Evolutionary conservation across 2,888 invertebrate species (phyloP).

Genomic region (Petrolisthes manimaculis): DNA sequence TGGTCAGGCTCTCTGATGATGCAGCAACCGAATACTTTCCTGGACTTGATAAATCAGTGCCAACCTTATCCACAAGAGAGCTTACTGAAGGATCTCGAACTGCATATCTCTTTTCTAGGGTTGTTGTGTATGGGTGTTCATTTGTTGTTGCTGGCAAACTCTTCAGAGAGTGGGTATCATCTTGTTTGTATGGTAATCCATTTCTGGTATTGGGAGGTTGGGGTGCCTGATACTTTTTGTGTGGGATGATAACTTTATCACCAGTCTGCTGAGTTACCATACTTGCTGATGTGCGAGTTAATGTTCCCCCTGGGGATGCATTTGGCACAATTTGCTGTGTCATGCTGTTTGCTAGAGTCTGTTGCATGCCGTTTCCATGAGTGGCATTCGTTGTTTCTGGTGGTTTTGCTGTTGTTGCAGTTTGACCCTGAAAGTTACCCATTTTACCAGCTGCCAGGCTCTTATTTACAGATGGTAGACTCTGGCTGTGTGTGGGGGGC

Average conservation of each 20-base stretch:
- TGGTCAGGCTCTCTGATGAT: background rate
- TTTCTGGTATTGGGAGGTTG: slow-evolving; percentile 36
- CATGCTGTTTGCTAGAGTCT: background rate
- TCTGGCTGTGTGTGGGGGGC: slow-evolving; percentile 56
- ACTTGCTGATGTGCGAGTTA: background rate
- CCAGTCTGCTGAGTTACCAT: background rate
- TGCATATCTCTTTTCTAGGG: background rate
- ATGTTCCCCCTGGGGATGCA: background rate
- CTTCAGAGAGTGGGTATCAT: background rate
- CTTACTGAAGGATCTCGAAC: background rate
- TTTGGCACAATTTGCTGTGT: background rate
- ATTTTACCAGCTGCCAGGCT: slow-evolving; percentile 22
- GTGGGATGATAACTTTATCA: background rate
- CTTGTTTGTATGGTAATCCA: background rate
- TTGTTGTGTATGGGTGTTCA: background rate
- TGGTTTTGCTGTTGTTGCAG: background rate
- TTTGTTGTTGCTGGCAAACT: background rate
- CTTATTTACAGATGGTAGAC: slow-evolving; percentile 56
- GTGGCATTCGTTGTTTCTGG: background rate
- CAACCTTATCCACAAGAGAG: background rate
- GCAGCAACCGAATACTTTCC: background rate
- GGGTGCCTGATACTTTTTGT: slow-evolving; percentile 60
- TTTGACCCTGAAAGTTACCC: slow-evolving; percentile 37
- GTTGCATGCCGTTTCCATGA: background rate
- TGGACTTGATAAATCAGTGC: background rate